Base-by-base conservation (phyloP, 2,797 vertebrate genomes). In the Heteromormyrus szaboi region DNA sequence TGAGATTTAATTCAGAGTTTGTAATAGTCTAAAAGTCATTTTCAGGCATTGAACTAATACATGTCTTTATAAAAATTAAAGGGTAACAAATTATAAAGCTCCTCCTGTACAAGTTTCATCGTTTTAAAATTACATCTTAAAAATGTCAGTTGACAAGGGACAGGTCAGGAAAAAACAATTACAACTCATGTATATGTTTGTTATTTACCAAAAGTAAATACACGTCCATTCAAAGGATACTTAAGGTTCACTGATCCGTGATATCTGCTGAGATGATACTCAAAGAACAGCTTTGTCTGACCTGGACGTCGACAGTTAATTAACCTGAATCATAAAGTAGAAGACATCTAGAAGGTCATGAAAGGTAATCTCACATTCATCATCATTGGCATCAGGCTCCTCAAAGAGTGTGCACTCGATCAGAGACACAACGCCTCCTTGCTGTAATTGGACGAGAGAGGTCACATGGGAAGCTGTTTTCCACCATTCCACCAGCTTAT, bases 381-480 rank as follows among this genome's bases (percentile, higher is more conserved):
- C 98, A 0, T 99, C 98, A 53, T 93, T 96, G n/a, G 94, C 93
- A 1, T 99, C 98, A 0, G 98, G 93, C 91, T 99, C 98, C 91
- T 99, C 98, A 0, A 99, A 97, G 92, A 99, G 93, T 0, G 98
- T 99, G 92, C 98, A 99, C 89, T 99, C 97, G 85, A 98, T 98
- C 46, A 99, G 95, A 62, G 98, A 99, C 87, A 99, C 94, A 90
- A 99, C 98, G n/a, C 98, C 98, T 88, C 98, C 98, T 95, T 98
- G 97, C 98, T 99, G 94, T 79, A 93, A 89, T 94, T 93, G 93
- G 86, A 93, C 93, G 65, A 48, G 41, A 62, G 44, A 87, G 68
- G 86, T 87, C 59, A 85, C 56, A 87, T 65, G 37, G 53, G 56
- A 44, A 53, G 5, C 50, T 19, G 19, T 48, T n/a, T 44, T 2